Percentiles rank a stretch among this genome's conserved stretches.
Evolutionary conservation across 2,113 vertebrate genomes (phyloP).

Genomic region (Lepidiolamprologus cunningtoni): DNA sequence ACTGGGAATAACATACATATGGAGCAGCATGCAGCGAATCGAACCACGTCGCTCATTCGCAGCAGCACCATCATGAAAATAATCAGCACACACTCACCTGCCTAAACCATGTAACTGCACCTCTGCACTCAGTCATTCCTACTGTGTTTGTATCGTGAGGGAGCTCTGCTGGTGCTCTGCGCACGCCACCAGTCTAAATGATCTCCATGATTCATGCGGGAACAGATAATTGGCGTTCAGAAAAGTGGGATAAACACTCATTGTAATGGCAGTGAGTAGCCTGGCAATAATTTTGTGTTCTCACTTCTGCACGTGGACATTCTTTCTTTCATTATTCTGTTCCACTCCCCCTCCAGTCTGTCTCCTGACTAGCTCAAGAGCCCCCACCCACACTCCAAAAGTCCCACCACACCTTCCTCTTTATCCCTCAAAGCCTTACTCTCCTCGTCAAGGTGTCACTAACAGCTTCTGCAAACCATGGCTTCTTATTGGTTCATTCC

Average conservation of each 20-base stretch:
- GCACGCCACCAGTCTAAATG: slow-evolving; percentile 49
- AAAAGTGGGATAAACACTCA: slow-evolving; percentile 64
- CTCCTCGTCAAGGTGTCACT: slow-evolving; percentile 25
- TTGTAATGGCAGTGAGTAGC: background rate
- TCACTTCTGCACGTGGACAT: background rate
- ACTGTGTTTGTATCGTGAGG: background rate
- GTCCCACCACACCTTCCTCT: background rate
- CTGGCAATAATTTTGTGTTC: background rate
- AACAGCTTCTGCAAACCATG: slow-evolving; percentile 12
- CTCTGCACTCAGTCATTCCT: background rate
- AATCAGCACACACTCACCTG: slow-evolving; percentile 19
- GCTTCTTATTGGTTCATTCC: slow-evolving; percentile 30
- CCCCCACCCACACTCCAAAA: background rate
- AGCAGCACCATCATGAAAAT: background rate
- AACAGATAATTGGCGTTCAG: slow-evolving; percentile 61
- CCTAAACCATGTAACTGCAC: background rate
- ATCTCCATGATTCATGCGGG: slow-evolving; percentile 55
- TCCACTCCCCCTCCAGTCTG: background rate
- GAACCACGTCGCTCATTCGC: background rate
- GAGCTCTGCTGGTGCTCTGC: slow-evolving; percentile 6
- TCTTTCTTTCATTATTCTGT: background rate
- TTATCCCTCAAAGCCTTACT: background rate
- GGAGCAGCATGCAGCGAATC: background rate
- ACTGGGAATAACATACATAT: background rate
- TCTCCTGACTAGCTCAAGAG: background rate